Conservation (phyloP, 1,140 invertebrate genomes). For the Batillaria attramentaria region DNA sequence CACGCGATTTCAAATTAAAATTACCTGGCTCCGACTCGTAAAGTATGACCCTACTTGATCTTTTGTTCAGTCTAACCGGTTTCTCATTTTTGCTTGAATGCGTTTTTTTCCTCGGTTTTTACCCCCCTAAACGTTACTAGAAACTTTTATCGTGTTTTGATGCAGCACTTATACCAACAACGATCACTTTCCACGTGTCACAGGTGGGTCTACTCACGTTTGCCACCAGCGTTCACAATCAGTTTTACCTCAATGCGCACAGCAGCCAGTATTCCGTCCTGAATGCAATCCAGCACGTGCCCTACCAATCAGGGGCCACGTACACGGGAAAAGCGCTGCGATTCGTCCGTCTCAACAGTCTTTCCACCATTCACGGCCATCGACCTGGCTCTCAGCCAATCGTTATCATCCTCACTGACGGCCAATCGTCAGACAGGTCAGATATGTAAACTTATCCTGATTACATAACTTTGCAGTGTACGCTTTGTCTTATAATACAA, state of each 20-base stretch:
- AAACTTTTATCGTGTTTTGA: no score
- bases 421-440: constrained; percentile 39
- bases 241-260: constrained; percentile 37
- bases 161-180: background rate
- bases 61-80: background rate
- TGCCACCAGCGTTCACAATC: constrained; percentile 13
- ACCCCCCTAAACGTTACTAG: background rate
- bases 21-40: no score
- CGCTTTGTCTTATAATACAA: background rate
- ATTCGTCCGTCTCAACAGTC: constrained; percentile 36
- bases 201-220: constrained; percentile 37
- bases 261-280: constrained; percentile 20
- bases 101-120: background rate
- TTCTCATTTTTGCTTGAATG: background rate
- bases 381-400: constrained; percentile 40
- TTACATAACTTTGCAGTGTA: background rate
- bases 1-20: no score
- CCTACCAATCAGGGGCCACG: constrained; percentile 37
- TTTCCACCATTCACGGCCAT: constrained; percentile 40
- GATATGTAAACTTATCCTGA: background rate
- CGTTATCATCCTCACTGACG: constrained; percentile 51
- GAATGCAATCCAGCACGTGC: constrained; percentile 29
- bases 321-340: constrained; percentile 44
- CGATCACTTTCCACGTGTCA: background rate
- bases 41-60: background rate